Conservation (phyloP, 2,888 invertebrate species). For the Eupithecia pulchellata region DNA sequence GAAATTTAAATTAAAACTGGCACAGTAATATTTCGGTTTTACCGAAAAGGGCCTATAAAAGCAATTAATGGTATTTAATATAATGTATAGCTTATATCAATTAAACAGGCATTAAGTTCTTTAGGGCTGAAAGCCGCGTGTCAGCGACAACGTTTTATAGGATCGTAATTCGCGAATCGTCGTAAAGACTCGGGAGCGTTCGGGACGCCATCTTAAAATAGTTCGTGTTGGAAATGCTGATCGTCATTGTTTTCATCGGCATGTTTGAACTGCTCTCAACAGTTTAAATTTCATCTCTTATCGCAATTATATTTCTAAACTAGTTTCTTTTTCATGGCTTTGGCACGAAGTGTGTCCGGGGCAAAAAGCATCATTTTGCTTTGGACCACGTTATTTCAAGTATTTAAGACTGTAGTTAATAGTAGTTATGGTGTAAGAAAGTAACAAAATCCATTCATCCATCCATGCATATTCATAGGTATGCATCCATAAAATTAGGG, state of each 20-base stretch:
- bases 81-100: conserved; percentile 63
- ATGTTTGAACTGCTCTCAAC: conserved; percentile 13
- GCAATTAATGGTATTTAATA: conserved; percentile 49
- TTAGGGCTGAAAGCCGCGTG: conserved; percentile 62
- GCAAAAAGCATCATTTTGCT: neutral
- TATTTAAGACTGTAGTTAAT: neutral
- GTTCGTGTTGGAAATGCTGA: conserved; percentile 60
- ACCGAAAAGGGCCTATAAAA: conserved; percentile 37
- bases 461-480: neutral
- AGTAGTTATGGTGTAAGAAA: neutral
- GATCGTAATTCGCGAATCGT: conserved; percentile 70
- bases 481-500: neutral
- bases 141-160: conserved; percentile 68
- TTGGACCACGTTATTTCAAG: neutral
- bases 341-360: neutral
- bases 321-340: neutral
- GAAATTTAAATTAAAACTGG: conserved; percentile 16
- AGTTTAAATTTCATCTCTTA: neutral
- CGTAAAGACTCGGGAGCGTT: conserved; percentile 65
- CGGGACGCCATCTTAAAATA: conserved; percentile 72
- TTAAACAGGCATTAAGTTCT: conserved; percentile 66
- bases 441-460: neutral
- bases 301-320: neutral
- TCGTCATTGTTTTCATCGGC: conserved; percentile 56
- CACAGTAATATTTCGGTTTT: neutral